Conservation (phyloP, 1,140 invertebrate genomes). For the Brachionus sp. region DNA sequence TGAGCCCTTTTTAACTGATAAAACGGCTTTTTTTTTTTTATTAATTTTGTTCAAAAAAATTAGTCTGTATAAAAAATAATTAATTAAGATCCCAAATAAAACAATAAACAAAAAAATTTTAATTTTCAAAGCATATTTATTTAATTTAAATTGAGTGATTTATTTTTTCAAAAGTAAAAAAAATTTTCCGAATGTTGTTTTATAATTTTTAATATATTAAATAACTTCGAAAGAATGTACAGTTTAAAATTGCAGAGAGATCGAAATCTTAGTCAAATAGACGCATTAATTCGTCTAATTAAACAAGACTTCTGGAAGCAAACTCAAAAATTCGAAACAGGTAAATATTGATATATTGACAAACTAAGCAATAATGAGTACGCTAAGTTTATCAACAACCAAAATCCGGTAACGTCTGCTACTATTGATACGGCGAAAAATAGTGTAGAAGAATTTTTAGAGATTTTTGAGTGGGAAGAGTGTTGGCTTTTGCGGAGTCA, state of each 20-base stretch:
- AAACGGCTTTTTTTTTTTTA: too few species aligned
- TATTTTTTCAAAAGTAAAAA: too few species aligned
- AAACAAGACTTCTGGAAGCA: neutral
- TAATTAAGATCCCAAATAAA: too few species aligned
- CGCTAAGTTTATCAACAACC: neutral
- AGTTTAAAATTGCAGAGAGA: neutral
- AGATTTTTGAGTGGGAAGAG: neutral
- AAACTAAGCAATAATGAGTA: neutral
- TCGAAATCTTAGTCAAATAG: neutral
- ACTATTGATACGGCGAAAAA: neutral
- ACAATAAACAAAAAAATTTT: too few species aligned
- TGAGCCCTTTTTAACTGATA: too few species aligned
- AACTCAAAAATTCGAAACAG: neutral
- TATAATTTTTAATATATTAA: too few species aligned
- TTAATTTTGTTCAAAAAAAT: too few species aligned
- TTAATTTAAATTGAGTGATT: too few species aligned
- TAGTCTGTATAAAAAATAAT: too few species aligned
- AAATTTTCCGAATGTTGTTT: too few species aligned
- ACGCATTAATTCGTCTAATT: neutral
- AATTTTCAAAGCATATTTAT: too few species aligned
- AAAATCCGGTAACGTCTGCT: neutral
- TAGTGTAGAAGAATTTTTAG: neutral
- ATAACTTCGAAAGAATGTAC: too few species aligned
- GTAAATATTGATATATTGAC: neutral
- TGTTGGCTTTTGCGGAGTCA: neutral